Conservation (phyloP, 2,113 vertebrate species). For the Perognathus longimembris region DNA sequence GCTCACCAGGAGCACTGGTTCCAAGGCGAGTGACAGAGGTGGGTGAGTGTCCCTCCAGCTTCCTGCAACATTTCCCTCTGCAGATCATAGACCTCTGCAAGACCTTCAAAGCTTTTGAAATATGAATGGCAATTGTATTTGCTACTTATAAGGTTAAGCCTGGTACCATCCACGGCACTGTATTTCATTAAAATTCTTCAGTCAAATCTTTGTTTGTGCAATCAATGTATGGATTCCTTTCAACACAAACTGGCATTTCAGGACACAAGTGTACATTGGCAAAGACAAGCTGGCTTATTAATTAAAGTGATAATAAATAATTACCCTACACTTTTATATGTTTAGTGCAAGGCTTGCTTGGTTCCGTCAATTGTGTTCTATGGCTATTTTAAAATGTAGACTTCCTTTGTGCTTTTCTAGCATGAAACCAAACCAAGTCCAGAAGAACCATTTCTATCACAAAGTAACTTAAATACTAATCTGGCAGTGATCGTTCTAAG, state of each 20-base stretch:
- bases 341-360: conserved; percentile 52
- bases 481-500: conserved; percentile 17
- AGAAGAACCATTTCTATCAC: conserved; percentile 24
- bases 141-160: conserved; percentile 33
- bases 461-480: conserved; percentile 50
- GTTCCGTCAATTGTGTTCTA: conserved; percentile 50
- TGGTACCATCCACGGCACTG: background rate
- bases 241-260: conserved; percentile 62
- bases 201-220: background rate
- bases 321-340: conserved; percentile 54
- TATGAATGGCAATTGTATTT: conserved; percentile 58
- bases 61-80: background rate
- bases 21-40: rapidly evolving
- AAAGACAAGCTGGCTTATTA: conserved; percentile 72
- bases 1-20: background rate
- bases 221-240: conserved; percentile 64
- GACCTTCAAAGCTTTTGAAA: conserved; percentile 63
- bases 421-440: conserved; percentile 58
- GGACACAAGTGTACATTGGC: conserved; percentile 22
- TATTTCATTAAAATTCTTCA: conserved; percentile 62
- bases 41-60: background rate
- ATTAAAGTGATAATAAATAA: conserved; percentile 78
- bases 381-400: conserved; percentile 55
- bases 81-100: background rate
- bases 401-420: conserved; percentile 60